These are phyloP conservation scores for Falco columbarius DNA, from an alignment of 2,797 vertebrate species.

Conservation along the genomic window DNA sequence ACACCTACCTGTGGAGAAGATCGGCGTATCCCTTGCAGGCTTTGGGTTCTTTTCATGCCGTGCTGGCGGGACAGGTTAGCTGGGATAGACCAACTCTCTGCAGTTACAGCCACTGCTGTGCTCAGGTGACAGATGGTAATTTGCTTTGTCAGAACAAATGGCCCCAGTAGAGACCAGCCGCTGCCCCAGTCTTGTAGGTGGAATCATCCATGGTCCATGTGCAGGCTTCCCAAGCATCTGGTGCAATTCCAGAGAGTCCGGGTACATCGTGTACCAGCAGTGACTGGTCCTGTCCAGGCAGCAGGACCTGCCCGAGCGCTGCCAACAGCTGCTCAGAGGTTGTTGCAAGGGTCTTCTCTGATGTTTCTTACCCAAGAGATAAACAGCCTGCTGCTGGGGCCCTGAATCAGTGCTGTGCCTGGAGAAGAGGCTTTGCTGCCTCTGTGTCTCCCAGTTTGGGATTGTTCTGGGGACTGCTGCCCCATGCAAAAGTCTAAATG, in stretches of 20 bases:
- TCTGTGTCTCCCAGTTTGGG: background rate
- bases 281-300: background rate
- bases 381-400: background rate
- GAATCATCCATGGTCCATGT: background rate
- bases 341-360: background rate
- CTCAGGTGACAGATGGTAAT: accelerated
- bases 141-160: background rate
- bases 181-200: no score
- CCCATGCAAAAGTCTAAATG: background rate
- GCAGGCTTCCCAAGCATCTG: background rate
- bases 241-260: background rate
- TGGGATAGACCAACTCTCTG: background rate
- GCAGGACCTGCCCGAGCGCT: background rate
- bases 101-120: background rate
- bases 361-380: background rate
- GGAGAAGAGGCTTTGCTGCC: background rate
- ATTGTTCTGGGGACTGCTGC: background rate
- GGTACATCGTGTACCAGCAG: background rate
- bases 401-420: background rate
- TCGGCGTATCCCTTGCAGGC: background rate
- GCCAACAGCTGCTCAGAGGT: background rate
- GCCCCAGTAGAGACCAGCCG: background rate
- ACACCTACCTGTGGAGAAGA: background rate
- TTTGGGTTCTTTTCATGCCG: background rate
- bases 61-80: background rate